Conservation (phyloP, 2,888 invertebrate genomes). For the Temnothorax rugatulus region DNA sequence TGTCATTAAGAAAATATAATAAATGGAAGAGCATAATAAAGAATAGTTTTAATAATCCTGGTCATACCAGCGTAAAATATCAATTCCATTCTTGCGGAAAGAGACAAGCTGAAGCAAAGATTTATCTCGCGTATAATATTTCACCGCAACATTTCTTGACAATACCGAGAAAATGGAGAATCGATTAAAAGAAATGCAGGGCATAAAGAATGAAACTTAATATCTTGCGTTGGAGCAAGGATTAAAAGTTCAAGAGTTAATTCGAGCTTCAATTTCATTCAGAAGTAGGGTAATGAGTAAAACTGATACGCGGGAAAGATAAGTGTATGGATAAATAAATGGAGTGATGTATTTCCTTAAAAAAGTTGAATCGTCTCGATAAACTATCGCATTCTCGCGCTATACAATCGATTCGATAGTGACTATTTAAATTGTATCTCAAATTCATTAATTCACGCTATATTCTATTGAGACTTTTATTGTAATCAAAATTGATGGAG, state of each 20-base stretch:
- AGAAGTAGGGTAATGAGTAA: constrained; percentile 11
- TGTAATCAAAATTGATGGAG: neutral
- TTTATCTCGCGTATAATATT: constrained; percentile 28
- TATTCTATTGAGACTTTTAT: neutral
- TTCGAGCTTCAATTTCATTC: constrained; percentile 18
- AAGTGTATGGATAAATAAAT: neutral
- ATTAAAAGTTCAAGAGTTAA: constrained; percentile 43
- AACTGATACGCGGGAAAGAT: neutral
- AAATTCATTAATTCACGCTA: neutral
- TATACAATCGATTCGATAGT: neutral
- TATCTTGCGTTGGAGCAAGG: constrained; percentile 5
- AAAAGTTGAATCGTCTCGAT: neutral
- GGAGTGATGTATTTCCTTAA: neutral
- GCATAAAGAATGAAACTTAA: constrained; percentile 17
- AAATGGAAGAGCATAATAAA: neutral
- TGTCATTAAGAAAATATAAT: neutral
- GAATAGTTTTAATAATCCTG: neutral
- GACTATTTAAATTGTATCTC: neutral
- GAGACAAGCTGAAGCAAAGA: neutral
- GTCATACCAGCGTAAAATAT: neutral
- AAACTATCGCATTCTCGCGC: neutral
- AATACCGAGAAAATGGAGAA: neutral
- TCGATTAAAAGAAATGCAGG: constrained; percentile 35
- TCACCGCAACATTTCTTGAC: constrained; percentile 39
- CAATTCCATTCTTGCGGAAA: neutral